Base-by-base conservation (phyloP, 1,140 invertebrate species). In the Prorops nasuta region DNA sequence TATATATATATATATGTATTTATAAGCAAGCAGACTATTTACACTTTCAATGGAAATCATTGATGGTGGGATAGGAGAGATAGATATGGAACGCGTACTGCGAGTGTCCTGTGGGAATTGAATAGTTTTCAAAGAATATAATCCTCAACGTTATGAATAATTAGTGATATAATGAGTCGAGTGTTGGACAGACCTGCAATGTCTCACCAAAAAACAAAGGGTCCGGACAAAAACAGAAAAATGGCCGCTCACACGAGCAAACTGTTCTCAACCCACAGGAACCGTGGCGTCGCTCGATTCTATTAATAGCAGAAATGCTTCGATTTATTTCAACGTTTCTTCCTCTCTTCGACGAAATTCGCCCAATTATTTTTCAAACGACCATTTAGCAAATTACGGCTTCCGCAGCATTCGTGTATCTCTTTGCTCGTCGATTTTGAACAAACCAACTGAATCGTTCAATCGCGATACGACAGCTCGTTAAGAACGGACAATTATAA, bases 151-250 rank as follows among this genome's bases (percentile, higher is more conserved):
- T 70, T 72, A 59, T 69, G 64, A 76, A 76, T 77, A 77, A 77
- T 77, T 78, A 78, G 75, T 74, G 63, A 61, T 74, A 78, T 76
- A 76, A 78, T 78, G 75, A 76, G 71, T 63, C 69, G 67, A 78
- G 76, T 77, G 74, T 73, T 61, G 69, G 63, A 66, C 61, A 71
- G 64, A 69, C 62, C 66, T 67, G 72, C 65, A 66, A 70, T 66
- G 73, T 72, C 71, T 73, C 72, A 69, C 68, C 61, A 66, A 52
- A 53, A 63, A 52, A 76, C 72, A 76, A 77, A 66, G 54, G 58
- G 32, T 39, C 48, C 61, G 49, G 52, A 72, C 60, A 71, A 74
- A 66, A 72, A 63, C 59, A 63, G 66, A 64, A 69, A 74, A 66
- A 68, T 58, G 67, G 60, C 45, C 60, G 54, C 53, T 32, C 45